phyloP scores from a whole-genome alignment of 2,113 vertebrate species.

The Barbus barbus region DNA sequence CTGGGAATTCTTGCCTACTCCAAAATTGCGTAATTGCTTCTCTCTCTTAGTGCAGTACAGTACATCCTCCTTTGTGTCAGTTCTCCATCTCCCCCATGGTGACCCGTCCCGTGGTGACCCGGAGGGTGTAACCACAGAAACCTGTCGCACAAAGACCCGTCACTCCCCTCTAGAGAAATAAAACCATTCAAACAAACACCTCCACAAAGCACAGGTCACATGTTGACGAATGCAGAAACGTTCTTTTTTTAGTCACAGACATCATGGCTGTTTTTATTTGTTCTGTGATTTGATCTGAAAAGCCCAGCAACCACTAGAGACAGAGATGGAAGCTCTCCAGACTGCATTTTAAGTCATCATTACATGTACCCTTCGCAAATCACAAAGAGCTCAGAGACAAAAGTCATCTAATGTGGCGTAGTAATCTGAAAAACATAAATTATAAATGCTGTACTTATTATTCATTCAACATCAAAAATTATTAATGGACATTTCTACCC shows the following conservation, averaged over 20 bases:
- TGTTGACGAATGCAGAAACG: neutral
- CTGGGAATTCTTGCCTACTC: too few relatives aligned
- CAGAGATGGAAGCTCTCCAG: neutral
- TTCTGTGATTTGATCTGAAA: neutral
- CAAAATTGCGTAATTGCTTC: too few relatives aligned
- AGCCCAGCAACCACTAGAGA: neutral
- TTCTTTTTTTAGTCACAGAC: too few relatives aligned
- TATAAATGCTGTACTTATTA: neutral
- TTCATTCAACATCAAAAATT: neutral
- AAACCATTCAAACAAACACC: constrained; percentile 5
- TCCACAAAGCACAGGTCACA: neutral
- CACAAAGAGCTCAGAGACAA: neutral
- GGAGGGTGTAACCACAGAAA: constrained; percentile 69
- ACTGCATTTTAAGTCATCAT: neutral
- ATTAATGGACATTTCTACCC: neutral
- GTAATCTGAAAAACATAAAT: neutral
- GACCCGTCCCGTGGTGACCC: neutral
- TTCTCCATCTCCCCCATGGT: neutral
- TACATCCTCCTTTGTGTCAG: neutral
- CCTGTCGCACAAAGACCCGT: constrained; percentile 62
- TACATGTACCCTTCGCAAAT: neutral
- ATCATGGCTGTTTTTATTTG: too few relatives aligned
- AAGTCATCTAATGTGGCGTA: neutral
- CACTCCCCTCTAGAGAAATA: constrained; percentile 5
- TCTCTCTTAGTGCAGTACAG: neutral